A percentile compares a stretch with the other conserved stretches of the same genome.
These are phyloP conservation scores for Champsocephalus esox DNA, from an alignment of 2,797 vertebrate genomes.

Conservation along the genomic window DNA sequence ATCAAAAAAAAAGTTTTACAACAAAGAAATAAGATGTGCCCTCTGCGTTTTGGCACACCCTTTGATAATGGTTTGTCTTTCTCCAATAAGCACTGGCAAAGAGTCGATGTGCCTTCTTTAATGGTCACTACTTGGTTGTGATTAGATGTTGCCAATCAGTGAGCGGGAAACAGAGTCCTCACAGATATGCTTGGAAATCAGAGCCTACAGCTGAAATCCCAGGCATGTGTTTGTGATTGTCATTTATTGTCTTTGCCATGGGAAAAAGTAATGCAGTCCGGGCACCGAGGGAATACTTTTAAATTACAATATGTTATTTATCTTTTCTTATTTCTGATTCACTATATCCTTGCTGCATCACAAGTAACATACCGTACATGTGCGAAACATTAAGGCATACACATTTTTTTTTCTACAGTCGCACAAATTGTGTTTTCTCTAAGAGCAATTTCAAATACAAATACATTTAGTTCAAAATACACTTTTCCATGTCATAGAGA, in stretches of 20 bases:
- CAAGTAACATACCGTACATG: conserved; percentile 5
- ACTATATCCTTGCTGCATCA: conserved; percentile 3
- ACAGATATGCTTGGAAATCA: conserved; percentile 67
- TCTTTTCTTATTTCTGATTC: conserved; percentile 36
- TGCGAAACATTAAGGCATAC: not conserved
- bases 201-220: conserved; percentile 76
- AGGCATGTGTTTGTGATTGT: conserved; percentile 82
- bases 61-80: conserved; percentile 40
- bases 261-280: conserved; percentile 68
- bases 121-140: conserved; percentile 65
- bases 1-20: not conserved
- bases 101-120: conserved; percentile 61
- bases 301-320: conserved; percentile 44
- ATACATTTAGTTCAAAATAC: not conserved
- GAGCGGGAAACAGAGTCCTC: conserved; percentile 59
- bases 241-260: conserved; percentile 80
- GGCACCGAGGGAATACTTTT: conserved; percentile 51
- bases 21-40: conserved; percentile 27
- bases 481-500: not conserved
- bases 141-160: conserved; percentile 80
- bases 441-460: not conserved
- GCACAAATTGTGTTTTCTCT: not conserved
- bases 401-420: not conserved
- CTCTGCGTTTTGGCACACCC: conserved; percentile 24
- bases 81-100: conserved; percentile 50